Evolutionary conservation across 2,888 invertebrate genomes (phyloP).

Genomic region (Steromphala cineraria): DNA sequence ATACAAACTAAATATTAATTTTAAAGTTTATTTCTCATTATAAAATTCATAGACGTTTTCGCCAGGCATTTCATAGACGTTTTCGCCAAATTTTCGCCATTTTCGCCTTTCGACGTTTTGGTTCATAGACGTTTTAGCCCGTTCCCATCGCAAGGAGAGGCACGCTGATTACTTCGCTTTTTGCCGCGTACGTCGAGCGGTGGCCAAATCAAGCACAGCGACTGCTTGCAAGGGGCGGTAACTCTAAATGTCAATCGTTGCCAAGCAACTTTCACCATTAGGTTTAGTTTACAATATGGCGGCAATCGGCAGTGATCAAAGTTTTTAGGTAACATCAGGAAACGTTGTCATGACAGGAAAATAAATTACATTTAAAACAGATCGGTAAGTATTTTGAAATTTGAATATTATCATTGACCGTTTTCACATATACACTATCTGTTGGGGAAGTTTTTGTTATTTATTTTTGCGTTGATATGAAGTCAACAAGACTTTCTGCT

Average conservation of each 20-base stretch:
- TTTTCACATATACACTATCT: background rate
- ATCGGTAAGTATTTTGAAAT: background rate
- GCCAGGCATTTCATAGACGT: too few species aligned
- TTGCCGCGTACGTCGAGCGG: too few species aligned
- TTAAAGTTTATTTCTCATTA: too few species aligned
- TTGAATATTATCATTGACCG: background rate
- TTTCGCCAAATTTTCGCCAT: too few species aligned
- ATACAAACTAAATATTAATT: too few species aligned
- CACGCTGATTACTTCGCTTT: too few species aligned
- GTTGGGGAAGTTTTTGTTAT: background rate
- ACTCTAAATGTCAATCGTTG: slow-evolving; percentile 29
- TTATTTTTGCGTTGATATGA: background rate
- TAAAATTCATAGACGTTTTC: too few species aligned
- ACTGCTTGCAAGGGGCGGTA: slow-evolving; percentile 3
- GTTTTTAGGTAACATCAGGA: background rate
- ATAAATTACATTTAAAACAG: background rate
- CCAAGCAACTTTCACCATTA: slow-evolving; percentile 46
- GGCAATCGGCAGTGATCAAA: slow-evolving; percentile 16
- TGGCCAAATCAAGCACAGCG: too few species aligned
- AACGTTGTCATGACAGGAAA: background rate
- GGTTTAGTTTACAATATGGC: slow-evolving; percentile 56
- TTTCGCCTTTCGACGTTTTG: too few species aligned
- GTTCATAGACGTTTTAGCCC: too few species aligned
- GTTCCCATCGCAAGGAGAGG: too few species aligned
- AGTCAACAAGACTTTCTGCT: background rate